Conservation (phyloP, 2,797 vertebrate genomes). For the Brachyrhaphis roseni region DNA sequence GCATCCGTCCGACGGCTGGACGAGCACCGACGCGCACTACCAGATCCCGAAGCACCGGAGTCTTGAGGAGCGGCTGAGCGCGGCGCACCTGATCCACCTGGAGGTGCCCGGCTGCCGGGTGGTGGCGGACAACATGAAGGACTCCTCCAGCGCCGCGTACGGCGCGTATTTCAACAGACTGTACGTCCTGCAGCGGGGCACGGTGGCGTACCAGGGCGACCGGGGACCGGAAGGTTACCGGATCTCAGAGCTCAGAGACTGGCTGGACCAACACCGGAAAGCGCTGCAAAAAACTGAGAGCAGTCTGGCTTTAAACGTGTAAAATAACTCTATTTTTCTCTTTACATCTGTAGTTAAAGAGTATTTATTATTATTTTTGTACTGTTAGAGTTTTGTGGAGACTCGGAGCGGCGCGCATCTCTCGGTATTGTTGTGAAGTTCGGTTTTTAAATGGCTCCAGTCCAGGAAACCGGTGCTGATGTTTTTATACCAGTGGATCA, state of each 20-base stretch:
- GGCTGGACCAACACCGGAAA: slow-evolving; percentile 88
- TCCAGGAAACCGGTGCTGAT: slow-evolving; percentile 93
- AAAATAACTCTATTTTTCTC: slow-evolving; percentile 57
- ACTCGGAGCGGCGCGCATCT: slow-evolving; percentile 47
- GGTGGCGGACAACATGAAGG: slow-evolving; percentile 95
- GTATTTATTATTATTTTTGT: slow-evolving; percentile 61
- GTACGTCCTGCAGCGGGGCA: slow-evolving; percentile 89
- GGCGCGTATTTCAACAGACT: slow-evolving; percentile 97
- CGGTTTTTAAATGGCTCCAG: slow-evolving; percentile 89
- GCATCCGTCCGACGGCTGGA: slow-evolving; percentile 96
- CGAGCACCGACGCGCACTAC: slow-evolving; percentile 93
- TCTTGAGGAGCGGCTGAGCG: slow-evolving; percentile 91
- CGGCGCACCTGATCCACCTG: slow-evolving; percentile 88
- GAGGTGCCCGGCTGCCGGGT: slow-evolving; percentile 88
- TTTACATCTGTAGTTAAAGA: slow-evolving; percentile 13
- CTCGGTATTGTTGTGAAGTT: slow-evolving; percentile 90
- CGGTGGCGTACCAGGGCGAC: slow-evolving; percentile 93
- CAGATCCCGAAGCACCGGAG: slow-evolving; percentile 92
- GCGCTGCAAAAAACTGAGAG: slow-evolving; percentile 67
- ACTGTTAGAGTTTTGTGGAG: slow-evolving; percentile 23
- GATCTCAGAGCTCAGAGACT: slow-evolving; percentile 91
- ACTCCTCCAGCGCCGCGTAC: slow-evolving; percentile 93
- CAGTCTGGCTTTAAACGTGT: slow-evolving; percentile 82
- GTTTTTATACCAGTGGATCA: slow-evolving; percentile 70
- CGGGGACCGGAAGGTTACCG: slow-evolving; percentile 94